Evolutionary conservation across 2,888 invertebrate species (phyloP).

Genomic region (Eristalis tenax): DNA sequence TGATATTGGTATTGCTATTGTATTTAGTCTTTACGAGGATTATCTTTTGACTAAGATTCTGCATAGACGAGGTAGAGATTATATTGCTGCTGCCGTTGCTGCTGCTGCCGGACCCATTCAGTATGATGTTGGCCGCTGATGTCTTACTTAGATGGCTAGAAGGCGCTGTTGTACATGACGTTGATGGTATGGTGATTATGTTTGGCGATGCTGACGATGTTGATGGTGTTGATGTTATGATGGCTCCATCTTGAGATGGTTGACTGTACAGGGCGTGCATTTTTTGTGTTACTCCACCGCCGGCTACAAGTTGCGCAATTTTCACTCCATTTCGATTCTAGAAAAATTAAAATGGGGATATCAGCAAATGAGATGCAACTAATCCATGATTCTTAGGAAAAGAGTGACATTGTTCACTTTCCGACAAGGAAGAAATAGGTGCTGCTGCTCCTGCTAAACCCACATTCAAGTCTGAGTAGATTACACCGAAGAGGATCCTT

Average conservation of each 20-base stretch:
- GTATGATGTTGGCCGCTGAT: conserved; percentile 56
- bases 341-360: background rate
- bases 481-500: too few species aligned
- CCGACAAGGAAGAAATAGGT: too few species aligned
- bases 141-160: conserved; percentile 53
- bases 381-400: too few species aligned
- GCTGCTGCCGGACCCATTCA: conserved; percentile 39
- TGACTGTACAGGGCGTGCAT: conserved; percentile 78
- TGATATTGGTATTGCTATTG: conserved; percentile 66
- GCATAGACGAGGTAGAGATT: conserved; percentile 61
- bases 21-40: conserved; percentile 77
- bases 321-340: conserved; percentile 73
- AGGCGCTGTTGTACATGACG: conserved; percentile 31
- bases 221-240: conserved; percentile 78
- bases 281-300: conserved; percentile 57
- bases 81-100: conserved; percentile 54
- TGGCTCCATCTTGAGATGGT: conserved; percentile 76
- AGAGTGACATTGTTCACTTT: too few species aligned
- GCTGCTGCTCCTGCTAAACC: too few species aligned
- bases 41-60: conserved; percentile 77
- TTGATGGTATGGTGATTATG: conserved; percentile 57
- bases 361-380: background rate
- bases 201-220: conserved; percentile 59
- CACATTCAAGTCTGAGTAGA: too few species aligned
- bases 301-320: conserved; percentile 73